A percentile compares a stretch with the other conserved stretches of the same genome.
Conservation (phyloP, 2,113 vertebrate species). For the Salvelinus alpinus region DNA sequence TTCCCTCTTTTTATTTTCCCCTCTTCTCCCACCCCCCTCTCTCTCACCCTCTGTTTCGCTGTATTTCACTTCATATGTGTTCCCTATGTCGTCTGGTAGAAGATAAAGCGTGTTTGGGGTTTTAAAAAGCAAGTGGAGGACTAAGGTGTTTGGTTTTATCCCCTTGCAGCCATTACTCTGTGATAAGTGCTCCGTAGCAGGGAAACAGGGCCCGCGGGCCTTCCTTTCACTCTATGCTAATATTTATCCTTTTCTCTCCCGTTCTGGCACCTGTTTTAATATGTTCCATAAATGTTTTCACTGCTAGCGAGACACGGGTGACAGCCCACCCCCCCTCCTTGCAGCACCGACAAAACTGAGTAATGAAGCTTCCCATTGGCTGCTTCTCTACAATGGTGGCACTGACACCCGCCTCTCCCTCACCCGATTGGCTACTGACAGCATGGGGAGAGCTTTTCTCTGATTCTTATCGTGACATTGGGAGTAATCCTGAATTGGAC, state of each 20-base stretch:
- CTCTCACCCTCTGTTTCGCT: background rate
- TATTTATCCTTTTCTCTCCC: slow-evolving; percentile 55
- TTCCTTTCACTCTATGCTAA: slow-evolving; percentile 54
- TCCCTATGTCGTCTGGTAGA: background rate
- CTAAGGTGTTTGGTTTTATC: slow-evolving; percentile 28
- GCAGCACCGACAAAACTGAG: slow-evolving; percentile 26
- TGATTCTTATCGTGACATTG: slow-evolving; percentile 1
- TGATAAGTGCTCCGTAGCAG: slow-evolving; percentile 70
- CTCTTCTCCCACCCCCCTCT: background rate
- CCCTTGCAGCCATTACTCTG: slow-evolving; percentile 55
- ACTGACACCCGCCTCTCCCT: background rate
- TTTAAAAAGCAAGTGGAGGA: slow-evolving; percentile 54
- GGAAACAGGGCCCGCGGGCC: slow-evolving; percentile 59
- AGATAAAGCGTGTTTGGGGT: slow-evolving; percentile 35
- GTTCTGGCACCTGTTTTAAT: slow-evolving; percentile 56
- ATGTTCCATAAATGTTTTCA: slow-evolving; percentile 69
- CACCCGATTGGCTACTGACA: slow-evolving; percentile 53
- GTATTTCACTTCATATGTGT: background rate
- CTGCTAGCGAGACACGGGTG: slow-evolving; percentile 41
- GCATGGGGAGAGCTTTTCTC: slow-evolving; percentile 51
- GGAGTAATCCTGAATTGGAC: slow-evolving; percentile 59
- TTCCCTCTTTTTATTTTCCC: background rate
- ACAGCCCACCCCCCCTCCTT: slow-evolving; percentile 19
- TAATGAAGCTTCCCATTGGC: slow-evolving; percentile 16
- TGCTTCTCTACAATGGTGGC: background rate